Evolutionary conservation across 1,140 invertebrate genomes (phyloP), one percentile per base, ranked within the genome.

Genomic region (Brachionus asplanchnoidis): DNA sequence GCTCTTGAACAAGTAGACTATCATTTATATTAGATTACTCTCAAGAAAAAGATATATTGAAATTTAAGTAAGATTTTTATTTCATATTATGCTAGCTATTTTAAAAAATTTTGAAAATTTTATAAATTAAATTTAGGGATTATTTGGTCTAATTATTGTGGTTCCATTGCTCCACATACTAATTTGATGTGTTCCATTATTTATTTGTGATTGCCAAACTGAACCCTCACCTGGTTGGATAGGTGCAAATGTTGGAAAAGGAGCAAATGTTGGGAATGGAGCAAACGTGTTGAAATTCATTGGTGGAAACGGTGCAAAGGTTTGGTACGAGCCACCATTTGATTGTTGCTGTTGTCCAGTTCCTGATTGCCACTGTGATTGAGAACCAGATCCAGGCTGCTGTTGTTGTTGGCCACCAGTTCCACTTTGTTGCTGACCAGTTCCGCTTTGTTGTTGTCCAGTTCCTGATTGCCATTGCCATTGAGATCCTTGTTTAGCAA

Each of bases 181-280:
- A 68, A 68, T 68, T 40, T 32, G 32, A 68, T 68, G 66, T 14
- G 66, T 68, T 28, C 66, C 66, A 68, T 68, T 68, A 28, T 68
- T 68, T 23, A 68, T 6, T 68, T 68, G 66, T n/a, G 66, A 68
- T 68, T 68, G 66, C 66, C 66, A 68, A 68, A 68, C 66, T 68
- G 66, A 68, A 11, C 66, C 66, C 14, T 32, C 17, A 32, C 11
- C 66, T 40, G 66, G 66, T 68, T 68, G 66, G 32, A 68, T 14
- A 32, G 66, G 66, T 12, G 66, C 66, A 17, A 68, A 68, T 68
- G 66, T 68, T 40, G 66, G 32, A 40, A 68, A 68, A 36, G 66
- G 66, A 28, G 66, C 66, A 68, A 68, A 68, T 32, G 66, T 68
- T n/a, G 66, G 66, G 32, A 68, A 68, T 14, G 66, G 66, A n/a